phyloP scores from a whole-genome alignment of 2,888 invertebrate species.

The Lysandra coridon region DNA sequence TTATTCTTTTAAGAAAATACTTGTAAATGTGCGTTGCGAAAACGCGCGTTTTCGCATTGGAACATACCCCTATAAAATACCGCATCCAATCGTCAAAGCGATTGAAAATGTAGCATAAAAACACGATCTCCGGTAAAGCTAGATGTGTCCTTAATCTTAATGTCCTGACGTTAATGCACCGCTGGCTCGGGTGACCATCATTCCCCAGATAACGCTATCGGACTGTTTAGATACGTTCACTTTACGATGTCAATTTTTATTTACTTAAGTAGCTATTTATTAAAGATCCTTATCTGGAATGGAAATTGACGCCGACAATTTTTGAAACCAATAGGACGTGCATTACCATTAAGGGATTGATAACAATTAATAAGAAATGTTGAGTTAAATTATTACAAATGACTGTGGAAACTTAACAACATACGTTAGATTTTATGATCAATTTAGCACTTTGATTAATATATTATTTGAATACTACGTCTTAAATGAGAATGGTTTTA shows the following conservation, averaged over 20 bases:
- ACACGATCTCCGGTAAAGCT: slow-evolving; percentile 69
- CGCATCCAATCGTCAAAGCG: slow-evolving; percentile 47
- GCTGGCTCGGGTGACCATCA: slow-evolving; percentile 53
- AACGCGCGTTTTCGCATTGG: too few relatives aligned
- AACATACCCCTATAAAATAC: slow-evolving; percentile 37
- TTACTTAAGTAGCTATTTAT: slow-evolving; percentile 31
- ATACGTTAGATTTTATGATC: too few relatives aligned
- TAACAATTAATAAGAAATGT: slow-evolving; percentile 16
- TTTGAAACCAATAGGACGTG: slow-evolving; percentile 17
- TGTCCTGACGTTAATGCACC: slow-evolving; percentile 59
- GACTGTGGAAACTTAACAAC: too few relatives aligned
- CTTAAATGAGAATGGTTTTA: too few relatives aligned
- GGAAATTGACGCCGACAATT: slow-evolving; percentile 22
- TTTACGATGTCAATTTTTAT: slow-evolving; percentile 30
- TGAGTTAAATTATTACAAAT: neutral
- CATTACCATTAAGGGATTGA: slow-evolving; percentile 16
- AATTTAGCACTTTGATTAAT: too few relatives aligned
- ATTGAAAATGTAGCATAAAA: slow-evolving; percentile 71
- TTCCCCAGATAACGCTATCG: slow-evolving; percentile 32
- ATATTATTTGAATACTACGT: too few relatives aligned
- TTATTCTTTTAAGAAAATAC: too few relatives aligned
- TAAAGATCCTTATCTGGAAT: slow-evolving; percentile 28
- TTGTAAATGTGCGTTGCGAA: too few relatives aligned
- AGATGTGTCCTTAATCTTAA: slow-evolving; percentile 72
- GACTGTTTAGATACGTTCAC: slow-evolving; percentile 25